Conservation (phyloP, 2,797 vertebrate genomes). For the Neosilurus mollespiculum region DNA sequence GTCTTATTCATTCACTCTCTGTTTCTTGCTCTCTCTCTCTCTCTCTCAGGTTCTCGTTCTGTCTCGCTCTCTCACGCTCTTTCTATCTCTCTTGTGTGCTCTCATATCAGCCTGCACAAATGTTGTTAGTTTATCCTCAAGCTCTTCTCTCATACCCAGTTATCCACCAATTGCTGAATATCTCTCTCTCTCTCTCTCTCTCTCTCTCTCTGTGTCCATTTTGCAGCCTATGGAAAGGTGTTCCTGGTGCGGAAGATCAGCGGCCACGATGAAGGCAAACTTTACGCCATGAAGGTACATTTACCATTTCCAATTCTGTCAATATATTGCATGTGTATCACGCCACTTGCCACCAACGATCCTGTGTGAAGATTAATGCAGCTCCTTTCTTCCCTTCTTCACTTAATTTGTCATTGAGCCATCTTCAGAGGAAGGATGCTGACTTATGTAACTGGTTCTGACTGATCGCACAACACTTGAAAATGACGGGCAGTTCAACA, state of each 20-base stretch:
- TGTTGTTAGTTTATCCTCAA: conserved; percentile 7
- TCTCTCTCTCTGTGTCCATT: conserved; percentile 32
- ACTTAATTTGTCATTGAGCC: conserved; percentile 10
- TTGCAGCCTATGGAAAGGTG: conserved; percentile 90
- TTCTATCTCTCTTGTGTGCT: background rate
- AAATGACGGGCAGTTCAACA: background rate
- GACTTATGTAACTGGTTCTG: conserved; percentile 15
- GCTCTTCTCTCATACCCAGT: background rate
- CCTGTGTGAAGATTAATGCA: background rate
- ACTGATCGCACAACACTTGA: too few species aligned
- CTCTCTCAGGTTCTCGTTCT: background rate
- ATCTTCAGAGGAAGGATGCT: conserved; percentile 24
- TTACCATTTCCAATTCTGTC: background rate
- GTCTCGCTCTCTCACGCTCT: background rate
- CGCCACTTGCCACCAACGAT: background rate
- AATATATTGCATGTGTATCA: background rate
- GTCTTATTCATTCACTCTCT: too few species aligned
- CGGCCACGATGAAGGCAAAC: conserved; percentile 83
- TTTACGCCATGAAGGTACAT: conserved; percentile 91
- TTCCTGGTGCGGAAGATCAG: conserved; percentile 90
- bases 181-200: background rate
- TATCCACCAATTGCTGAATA: background rate
- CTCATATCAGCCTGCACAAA: background rate
- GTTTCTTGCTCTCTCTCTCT: background rate
- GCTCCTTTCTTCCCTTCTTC: background rate